Conservation (phyloP, 2,888 invertebrate genomes). For the Cryptus armator region DNA sequence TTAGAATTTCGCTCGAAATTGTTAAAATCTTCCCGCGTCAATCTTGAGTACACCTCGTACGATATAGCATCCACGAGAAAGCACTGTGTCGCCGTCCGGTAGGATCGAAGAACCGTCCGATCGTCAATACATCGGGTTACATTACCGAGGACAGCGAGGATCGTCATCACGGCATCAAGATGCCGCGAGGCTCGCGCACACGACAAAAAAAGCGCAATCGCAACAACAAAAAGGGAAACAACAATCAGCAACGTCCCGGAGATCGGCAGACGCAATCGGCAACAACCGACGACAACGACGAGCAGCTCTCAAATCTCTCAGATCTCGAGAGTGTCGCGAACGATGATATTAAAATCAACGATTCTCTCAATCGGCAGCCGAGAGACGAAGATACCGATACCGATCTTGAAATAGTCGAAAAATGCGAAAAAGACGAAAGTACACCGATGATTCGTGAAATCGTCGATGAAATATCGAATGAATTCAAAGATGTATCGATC, state of each 20-base stretch:
- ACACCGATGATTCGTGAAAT: background rate
- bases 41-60: conserved; percentile 58
- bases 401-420: conserved; percentile 2
- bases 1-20: background rate
- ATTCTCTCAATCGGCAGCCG: conserved; percentile 24
- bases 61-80: conserved; percentile 64
- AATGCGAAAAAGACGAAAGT: background rate
- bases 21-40: conserved; percentile 38
- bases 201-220: conserved; percentile 78
- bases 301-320: conserved; percentile 52
- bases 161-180: conserved; percentile 59
- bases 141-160: conserved; percentile 71
- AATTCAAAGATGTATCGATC: background rate
- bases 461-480: background rate
- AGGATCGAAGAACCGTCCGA: conserved; percentile 57
- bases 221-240: conserved; percentile 68
- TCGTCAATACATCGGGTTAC: conserved; percentile 70
- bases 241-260: conserved; percentile 29
- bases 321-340: conserved; percentile 29
- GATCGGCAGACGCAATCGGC: conserved; percentile 44
- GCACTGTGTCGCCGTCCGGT: conserved; percentile 59
- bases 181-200: conserved; percentile 79
- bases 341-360: background rate
- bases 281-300: conserved; percentile 42
- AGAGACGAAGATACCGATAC: conserved; percentile 44